A percentile compares a stretch with the other conserved stretches of the same genome.
phyloP scores from a whole-genome alignment of 2,888 invertebrate genomes.

The Drosophila mercatorum region DNA sequence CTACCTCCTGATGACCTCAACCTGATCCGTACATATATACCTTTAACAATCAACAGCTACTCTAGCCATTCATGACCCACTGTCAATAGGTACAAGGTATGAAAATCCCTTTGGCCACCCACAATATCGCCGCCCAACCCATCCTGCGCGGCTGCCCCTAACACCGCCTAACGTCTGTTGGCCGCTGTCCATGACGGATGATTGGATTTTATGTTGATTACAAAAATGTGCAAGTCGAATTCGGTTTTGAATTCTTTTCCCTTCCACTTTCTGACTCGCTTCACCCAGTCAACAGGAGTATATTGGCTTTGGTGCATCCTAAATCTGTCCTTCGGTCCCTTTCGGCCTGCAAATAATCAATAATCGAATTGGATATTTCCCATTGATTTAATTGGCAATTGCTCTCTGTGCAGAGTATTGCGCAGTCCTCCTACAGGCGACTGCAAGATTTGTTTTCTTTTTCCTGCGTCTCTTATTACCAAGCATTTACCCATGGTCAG shows the following conservation, averaged over 20 bases:
- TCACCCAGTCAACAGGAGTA: neutral
- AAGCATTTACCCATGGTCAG: slow-evolving; percentile 47
- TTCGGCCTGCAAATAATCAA: neutral
- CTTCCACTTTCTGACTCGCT: neutral
- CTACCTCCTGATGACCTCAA: neutral
- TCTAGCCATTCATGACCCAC: neutral
- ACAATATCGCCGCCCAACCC: neutral
- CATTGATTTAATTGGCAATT: neutral
- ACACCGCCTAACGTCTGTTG: slow-evolving; percentile 51
- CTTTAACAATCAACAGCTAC: no score
- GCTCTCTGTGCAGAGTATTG: neutral
- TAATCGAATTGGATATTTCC: neutral
- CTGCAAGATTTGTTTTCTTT: neutral
- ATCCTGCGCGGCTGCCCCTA: neutral
- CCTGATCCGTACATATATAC: no score
- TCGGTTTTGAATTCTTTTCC: slow-evolving; percentile 53
- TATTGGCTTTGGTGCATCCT: slow-evolving; percentile 4
- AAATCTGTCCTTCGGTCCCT: neutral
- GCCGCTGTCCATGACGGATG: slow-evolving; percentile 76
- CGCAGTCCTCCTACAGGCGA: neutral
- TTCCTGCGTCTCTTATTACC: slow-evolving; percentile 51
- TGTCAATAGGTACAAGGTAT: slow-evolving; percentile 9
- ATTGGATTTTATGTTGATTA: slow-evolving; percentile 79
- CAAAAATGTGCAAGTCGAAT: slow-evolving; percentile 75
- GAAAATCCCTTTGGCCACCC: slow-evolving; percentile 60